Evolutionary conservation across 2,113 vertebrate genomes (phyloP).

Genomic region (Xenopus laevis): DNA sequence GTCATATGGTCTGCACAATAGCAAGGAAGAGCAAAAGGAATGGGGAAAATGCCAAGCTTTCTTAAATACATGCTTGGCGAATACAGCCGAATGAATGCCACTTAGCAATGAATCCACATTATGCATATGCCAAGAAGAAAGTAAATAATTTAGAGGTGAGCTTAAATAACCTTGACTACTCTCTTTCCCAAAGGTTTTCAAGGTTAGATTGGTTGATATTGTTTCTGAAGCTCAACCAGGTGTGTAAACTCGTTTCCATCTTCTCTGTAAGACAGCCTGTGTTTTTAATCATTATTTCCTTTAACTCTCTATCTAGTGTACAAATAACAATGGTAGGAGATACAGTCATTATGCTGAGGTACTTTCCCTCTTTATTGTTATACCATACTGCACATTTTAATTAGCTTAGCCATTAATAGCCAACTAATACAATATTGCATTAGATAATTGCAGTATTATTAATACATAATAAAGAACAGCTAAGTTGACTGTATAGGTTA

Average conservation of each 20-base stretch:
- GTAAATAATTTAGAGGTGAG: conserved; percentile 55
- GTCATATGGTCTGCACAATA: conserved; percentile 17
- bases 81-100: conserved; percentile 31
- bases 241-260: conserved; percentile 17
- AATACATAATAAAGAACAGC: no score
- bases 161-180: conserved; percentile 51
- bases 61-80: conserved; percentile 34
- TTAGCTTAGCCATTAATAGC: no score
- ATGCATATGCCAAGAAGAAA: conserved; percentile 41
- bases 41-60: conserved; percentile 25
- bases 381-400: neutral
- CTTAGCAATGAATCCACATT: conserved; percentile 37
- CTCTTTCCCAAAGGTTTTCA: conserved; percentile 24
- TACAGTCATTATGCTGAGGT: neutral
- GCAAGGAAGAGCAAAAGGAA: conserved; percentile 1
- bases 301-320: no score
- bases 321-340: neutral
- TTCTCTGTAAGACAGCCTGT: neutral
- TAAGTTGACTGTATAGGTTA: no score
- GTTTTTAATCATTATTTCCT: conserved; percentile 8
- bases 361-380: neutral
- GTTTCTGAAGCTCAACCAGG: conserved; percentile 40
- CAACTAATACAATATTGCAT: no score
- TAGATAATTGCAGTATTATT: no score
- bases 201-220: conserved; percentile 41